A percentile compares a stretch with the other conserved stretches of the same genome.
phyloP scores from a whole-genome alignment of 2,797 vertebrate species.

The Ibycter americanus region DNA sequence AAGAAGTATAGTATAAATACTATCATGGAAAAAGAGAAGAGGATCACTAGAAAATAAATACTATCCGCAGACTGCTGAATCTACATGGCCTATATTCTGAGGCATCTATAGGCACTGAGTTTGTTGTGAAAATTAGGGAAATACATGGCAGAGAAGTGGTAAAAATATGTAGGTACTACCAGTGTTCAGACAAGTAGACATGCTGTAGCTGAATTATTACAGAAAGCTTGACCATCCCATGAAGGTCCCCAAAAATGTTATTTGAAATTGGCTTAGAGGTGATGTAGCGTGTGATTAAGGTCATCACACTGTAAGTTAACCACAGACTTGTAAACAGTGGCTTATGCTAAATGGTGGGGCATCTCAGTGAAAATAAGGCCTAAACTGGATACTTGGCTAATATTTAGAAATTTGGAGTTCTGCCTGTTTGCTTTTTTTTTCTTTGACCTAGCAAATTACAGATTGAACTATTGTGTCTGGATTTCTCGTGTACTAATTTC shows the following conservation, averaged over 20 bases:
- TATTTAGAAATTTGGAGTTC: neutral
- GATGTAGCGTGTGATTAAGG: neutral
- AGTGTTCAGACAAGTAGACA: neutral
- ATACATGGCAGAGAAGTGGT: neutral
- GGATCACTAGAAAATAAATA: neutral
- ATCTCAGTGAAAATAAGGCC: neutral
- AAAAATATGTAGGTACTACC: neutral
- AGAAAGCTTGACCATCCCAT: neutral
- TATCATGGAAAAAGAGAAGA: neutral
- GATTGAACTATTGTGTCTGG: neutral
- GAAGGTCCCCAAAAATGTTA: neutral
- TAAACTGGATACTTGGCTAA: neutral
- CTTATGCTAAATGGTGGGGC: neutral
- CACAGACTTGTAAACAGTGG: neutral
- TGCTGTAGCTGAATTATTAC: neutral
- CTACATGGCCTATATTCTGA: neutral
- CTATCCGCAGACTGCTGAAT: neutral
- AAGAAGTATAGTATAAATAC: neutral
- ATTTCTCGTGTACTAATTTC: neutral
- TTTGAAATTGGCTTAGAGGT: neutral
- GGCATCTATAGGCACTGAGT: neutral
- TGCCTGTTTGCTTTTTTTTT: neutral
- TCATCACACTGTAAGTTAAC: neutral
- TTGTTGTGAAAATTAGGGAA: neutral
- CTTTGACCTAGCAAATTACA: neutral